These are phyloP conservation scores for Hoplodrina ambigua DNA, from an alignment of 2,888 invertebrate species.

Conservation along the genomic window DNA sequence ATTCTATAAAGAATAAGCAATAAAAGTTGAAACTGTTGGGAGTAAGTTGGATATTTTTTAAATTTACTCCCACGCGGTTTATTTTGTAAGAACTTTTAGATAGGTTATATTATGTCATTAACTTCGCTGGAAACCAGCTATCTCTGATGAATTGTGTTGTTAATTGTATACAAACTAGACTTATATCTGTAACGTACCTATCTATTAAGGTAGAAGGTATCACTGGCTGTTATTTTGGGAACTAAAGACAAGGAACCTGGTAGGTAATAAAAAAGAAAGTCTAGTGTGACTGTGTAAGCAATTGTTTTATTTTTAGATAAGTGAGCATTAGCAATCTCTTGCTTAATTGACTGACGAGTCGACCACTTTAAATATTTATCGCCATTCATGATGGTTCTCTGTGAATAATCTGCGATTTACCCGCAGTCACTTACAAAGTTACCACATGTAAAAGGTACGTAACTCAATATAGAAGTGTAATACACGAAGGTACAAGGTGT, in stretches of 20 bases:
- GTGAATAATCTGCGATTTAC: slow-evolving; percentile 11
- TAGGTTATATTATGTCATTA: not conserved
- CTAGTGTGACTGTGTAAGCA: not conserved
- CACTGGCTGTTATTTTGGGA: not conserved
- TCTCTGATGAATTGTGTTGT: not conserved
- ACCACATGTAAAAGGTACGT: slow-evolving; percentile 17
- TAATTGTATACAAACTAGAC: slow-evolving; percentile 1
- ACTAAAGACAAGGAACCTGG: not conserved
- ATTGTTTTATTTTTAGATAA: slow-evolving; percentile 34
- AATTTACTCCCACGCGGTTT: not conserved
- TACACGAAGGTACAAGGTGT: slow-evolving; percentile 56
- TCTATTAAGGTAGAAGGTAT: no score
- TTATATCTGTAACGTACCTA: not conserved
- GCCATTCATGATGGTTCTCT: slow-evolving; percentile 12
- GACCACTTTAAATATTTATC: slow-evolving; percentile 25
- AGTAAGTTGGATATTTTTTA: not conserved
- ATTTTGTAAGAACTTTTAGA: not conserved
- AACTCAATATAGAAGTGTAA: slow-evolving; percentile 19
- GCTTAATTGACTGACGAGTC: slow-evolving; percentile 20
- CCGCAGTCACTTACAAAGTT: slow-evolving; percentile 14
- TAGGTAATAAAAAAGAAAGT: slow-evolving; percentile 21
- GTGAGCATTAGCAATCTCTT: slow-evolving; percentile 12
- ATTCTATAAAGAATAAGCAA: slow-evolving; percentile 49
- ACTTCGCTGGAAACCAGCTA: not conserved
- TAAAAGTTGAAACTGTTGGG: slow-evolving; percentile 32